These are phyloP conservation scores for Thecophora atra DNA, from an alignment of 2,888 invertebrate species.

Conservation along the genomic window DNA sequence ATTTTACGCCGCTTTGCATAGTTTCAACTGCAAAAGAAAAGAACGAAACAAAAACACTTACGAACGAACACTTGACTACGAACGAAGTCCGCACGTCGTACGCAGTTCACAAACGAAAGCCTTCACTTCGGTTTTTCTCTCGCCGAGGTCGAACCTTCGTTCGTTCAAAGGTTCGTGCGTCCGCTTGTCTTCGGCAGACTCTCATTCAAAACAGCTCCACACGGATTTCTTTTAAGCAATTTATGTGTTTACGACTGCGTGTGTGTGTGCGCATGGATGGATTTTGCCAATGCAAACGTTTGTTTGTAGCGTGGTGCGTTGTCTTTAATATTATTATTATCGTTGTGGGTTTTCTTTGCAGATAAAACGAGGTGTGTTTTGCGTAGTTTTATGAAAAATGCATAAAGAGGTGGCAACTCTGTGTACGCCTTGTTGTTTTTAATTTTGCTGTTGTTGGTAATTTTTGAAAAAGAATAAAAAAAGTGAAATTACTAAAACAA, in stretches of 20 bases:
- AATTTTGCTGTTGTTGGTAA: background rate
- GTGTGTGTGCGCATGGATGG: background rate
- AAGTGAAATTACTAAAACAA: background rate
- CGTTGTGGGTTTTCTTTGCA: conserved; percentile 2
- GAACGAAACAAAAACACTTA: background rate
- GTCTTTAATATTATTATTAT: background rate
- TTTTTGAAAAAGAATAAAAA: background rate
- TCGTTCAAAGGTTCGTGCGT: too few relatives aligned
- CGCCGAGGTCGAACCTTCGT: too few relatives aligned
- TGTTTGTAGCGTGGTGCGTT: background rate
- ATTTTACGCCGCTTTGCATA: conserved; percentile 29
- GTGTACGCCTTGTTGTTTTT: background rate
- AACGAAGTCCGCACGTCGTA: background rate
- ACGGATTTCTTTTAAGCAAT: too few relatives aligned
- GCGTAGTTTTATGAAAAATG: conserved; percentile 11
- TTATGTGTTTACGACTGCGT: too few relatives aligned
- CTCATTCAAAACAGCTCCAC: too few relatives aligned
- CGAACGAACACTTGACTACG: background rate
- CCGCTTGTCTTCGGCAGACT: too few relatives aligned
- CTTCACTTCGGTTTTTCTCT: too few relatives aligned
- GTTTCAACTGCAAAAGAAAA: conserved; percentile 8
- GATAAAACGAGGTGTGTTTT: conserved; percentile 9
- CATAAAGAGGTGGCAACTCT: background rate
- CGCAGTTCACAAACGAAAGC: too few relatives aligned
- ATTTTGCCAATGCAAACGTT: background rate